phyloP scores from a whole-genome alignment of 2,797 vertebrate genomes.

The Cirrhinus mrigala region DNA sequence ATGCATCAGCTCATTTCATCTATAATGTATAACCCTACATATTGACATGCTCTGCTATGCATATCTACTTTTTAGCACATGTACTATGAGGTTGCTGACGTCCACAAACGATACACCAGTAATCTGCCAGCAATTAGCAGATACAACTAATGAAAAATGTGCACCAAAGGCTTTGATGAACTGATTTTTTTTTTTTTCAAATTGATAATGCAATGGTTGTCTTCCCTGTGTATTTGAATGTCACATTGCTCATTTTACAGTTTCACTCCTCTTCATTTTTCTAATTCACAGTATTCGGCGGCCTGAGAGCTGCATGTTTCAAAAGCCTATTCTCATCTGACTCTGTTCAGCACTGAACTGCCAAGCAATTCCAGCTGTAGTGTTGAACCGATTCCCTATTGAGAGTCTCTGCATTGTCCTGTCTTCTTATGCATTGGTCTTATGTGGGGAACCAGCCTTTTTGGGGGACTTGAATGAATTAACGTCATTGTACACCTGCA shows the following conservation, averaged over 20 bases:
- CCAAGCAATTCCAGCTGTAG: too few species aligned
- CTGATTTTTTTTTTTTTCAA: not conserved
- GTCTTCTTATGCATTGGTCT: too few species aligned
- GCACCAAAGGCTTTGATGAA: not conserved
- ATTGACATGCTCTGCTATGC: not conserved
- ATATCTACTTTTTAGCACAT: not conserved
- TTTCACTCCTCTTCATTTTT: not conserved
- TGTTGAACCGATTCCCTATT: too few species aligned
- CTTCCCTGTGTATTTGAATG: not conserved
- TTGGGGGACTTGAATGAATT: too few species aligned
- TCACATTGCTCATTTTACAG: not conserved
- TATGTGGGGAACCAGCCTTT: too few species aligned
- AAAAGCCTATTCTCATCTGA: not conserved
- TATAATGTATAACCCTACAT: conserved; percentile 21
- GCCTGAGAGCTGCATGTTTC: not conserved
- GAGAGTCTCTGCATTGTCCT: too few species aligned
- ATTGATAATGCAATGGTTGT: not conserved
- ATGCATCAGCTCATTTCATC: conserved; percentile 25
- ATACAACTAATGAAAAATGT: not conserved
- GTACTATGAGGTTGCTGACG: not conserved
- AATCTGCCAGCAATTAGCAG: not conserved
- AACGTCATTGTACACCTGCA: too few species aligned
- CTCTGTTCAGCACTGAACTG: too few species aligned
- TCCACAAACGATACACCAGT: not conserved
- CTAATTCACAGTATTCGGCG: not conserved